These are phyloP conservation scores for Agelas oroides DNA, from an alignment of 37 sponge, comb jelly and placozoan genomes.

Conservation along the genomic window DNA sequence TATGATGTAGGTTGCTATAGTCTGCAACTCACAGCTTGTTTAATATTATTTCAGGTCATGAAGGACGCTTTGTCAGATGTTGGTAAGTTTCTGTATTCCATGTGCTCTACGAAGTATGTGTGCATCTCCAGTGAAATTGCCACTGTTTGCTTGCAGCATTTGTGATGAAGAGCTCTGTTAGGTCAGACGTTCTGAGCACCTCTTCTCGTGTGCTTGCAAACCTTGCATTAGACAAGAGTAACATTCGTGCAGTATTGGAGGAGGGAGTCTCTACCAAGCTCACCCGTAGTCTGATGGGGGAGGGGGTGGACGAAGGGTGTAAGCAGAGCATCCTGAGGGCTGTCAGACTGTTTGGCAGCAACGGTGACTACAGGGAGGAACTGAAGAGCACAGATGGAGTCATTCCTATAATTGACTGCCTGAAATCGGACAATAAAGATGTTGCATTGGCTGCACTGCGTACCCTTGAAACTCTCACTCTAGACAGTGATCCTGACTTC, in stretches of 20 bases:
- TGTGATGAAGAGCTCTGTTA: neutral
- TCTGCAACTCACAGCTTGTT: no score
- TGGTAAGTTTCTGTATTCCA: neutral
- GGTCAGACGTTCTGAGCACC: constrained; percentile 25
- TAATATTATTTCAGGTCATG: constrained; percentile 34
- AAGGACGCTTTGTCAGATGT: constrained; percentile 21
- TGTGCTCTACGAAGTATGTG: neutral
- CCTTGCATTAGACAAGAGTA: constrained; percentile 23
- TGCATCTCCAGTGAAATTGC: neutral
- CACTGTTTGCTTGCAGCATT: neutral
- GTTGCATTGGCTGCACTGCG: constrained; percentile 31
- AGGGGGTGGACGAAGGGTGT: constrained; percentile 13
- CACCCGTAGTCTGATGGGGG: neutral
- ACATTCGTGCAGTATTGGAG: neutral
- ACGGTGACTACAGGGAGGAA: constrained; percentile 28
- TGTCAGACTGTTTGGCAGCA: constrained; percentile 13
- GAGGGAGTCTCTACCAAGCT: constrained; percentile 16
- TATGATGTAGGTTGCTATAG: no score
- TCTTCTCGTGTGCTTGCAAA: constrained; percentile 59
- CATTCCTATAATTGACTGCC: constrained; percentile 12
- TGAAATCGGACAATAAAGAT: constrained; percentile 17
- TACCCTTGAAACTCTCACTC: neutral
- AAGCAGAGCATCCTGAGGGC: constrained; percentile 48
- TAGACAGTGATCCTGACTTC: constrained; percentile 22
- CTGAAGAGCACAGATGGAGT: constrained; percentile 24